phyloP scores from a whole-genome alignment of 1,140 invertebrate species.

The Temnothorax nylanderi region DNA sequence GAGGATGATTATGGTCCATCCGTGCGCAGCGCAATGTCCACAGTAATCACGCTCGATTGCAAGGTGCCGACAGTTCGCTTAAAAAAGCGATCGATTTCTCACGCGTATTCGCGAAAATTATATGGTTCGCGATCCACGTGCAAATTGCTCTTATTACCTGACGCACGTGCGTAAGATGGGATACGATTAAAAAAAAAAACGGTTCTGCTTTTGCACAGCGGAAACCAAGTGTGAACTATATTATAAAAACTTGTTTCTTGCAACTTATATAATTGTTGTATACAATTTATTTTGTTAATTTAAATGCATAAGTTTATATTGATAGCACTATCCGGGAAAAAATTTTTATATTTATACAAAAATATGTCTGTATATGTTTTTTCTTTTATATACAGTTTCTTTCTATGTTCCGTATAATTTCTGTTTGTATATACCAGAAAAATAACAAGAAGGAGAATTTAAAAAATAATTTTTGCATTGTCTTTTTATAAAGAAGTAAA shows the following conservation, averaged over 20 bases:
- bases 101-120: conserved; percentile 71
- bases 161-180: conserved; percentile 48
- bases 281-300: neutral
- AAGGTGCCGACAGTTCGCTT: conserved; percentile 22
- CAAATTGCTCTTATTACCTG: conserved; percentile 60
- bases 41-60: conserved; percentile 61
- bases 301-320: neutral
- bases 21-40: conserved; percentile 61
- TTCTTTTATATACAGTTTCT: too few relatives aligned
- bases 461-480: neutral
- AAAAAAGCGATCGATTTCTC: conserved; percentile 68
- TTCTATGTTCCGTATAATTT: too few relatives aligned
- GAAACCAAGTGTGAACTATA: neutral
- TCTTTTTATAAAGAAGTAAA: neutral
- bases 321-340: neutral
- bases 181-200: conserved; percentile 43
- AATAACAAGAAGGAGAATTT: too few relatives aligned
- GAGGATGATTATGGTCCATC: conserved; percentile 51
- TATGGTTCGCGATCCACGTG: conserved; percentile 56
- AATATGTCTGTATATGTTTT: too few relatives aligned
- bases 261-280: neutral
- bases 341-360: too few relatives aligned
- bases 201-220: neutral
- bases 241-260: neutral
- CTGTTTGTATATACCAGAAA: too few relatives aligned